Base-by-base conservation (phyloP, 2,888 invertebrate species). In the Anorthoa munda region DNA sequence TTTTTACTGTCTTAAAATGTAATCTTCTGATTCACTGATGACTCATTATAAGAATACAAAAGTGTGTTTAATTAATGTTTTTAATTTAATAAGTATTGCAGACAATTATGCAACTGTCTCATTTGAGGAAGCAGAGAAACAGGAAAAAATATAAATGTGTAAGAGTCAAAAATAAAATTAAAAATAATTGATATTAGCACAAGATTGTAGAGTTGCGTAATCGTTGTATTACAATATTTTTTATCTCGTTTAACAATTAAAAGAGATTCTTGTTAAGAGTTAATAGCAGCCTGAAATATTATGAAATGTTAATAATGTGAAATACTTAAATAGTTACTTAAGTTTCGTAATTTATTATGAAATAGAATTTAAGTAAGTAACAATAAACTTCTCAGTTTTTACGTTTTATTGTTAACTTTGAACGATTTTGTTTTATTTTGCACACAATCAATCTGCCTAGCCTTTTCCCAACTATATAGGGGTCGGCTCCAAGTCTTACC, bases 121-220 rank as follows among this genome's bases (percentile, higher is more conserved):
- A 13, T 18, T 66, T 51, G 64, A 81, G 81, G 79, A 81, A 76
- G 64, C 51, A 11, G 4, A 18, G 18, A 31, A 31, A 51, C 31
- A 64, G 65, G 50, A 51, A 61, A 18, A 68, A 39, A n/a, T n/a
- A 55, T 50, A 46, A 74, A 60, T 39, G 9, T 15, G 53, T 48
- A 46, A 68, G 13, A 55, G 50, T 50, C 9, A 26, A 81, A 79
- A 79, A 81, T 60, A 61, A 79, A 70, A 66, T 21, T 1, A 71
- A 79, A 61, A 63, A 18, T n/a, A 68, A 63, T 45, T 63, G 58
- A 66, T 68, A 72, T 58, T 31, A 55, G 26, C 60, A 65, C 51
- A 56, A 71, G 71, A 76, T 59, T 64, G n/a, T 55, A 4, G 21
- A 7, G 26, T 80, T 79, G 50, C 56, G 26, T 72, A 77, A 77